These are phyloP conservation scores for Parnassius orleans DNA, from an alignment of 2,888 invertebrate genomes.

Conservation along the genomic window DNA sequence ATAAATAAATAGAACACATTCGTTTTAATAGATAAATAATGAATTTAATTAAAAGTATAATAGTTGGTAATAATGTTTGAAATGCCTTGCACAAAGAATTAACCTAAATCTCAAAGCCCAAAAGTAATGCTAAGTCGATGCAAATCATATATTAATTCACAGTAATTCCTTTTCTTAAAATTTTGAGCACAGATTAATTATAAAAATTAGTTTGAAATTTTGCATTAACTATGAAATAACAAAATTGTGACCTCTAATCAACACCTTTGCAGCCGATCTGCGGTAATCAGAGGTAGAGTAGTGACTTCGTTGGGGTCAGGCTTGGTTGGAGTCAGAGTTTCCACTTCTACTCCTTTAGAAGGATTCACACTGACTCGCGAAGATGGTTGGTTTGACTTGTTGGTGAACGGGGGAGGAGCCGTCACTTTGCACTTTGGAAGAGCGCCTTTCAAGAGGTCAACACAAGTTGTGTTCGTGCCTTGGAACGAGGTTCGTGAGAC, in stretches of 20 bases:
- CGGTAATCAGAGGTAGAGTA: slow-evolving; percentile 97
- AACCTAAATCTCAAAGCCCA: slow-evolving; percentile 6
- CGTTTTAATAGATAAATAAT: background rate
- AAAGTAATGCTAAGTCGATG: slow-evolving; percentile 14
- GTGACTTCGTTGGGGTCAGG: slow-evolving; percentile 95
- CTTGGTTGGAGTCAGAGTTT: slow-evolving; percentile 96
- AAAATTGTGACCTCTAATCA: slow-evolving; percentile 20
- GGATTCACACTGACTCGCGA: slow-evolving; percentile 96
- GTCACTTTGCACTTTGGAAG: slow-evolving; percentile 97
- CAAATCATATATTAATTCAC: slow-evolving; percentile 7
- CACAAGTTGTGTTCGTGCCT: slow-evolving; percentile 94
- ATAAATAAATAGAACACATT: background rate
- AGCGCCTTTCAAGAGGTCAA: slow-evolving; percentile 93
- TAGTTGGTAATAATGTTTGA: background rate
- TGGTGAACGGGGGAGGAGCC: slow-evolving; percentile 99
- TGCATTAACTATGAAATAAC: background rate
- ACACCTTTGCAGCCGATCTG: slow-evolving; percentile 90
- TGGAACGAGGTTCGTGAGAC: slow-evolving; percentile 91
- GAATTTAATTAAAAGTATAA: background rate
- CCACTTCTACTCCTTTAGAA: slow-evolving; percentile 95
- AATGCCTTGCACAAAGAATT: background rate
- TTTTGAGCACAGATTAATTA: slow-evolving; percentile 15
- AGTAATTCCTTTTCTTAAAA: slow-evolving; percentile 1
- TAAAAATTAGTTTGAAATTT: background rate
- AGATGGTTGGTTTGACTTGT: slow-evolving; percentile 97